Evolutionary conservation across 1,140 invertebrate species (phyloP).

Genomic region (Zaprionus tsacasi): DNA sequence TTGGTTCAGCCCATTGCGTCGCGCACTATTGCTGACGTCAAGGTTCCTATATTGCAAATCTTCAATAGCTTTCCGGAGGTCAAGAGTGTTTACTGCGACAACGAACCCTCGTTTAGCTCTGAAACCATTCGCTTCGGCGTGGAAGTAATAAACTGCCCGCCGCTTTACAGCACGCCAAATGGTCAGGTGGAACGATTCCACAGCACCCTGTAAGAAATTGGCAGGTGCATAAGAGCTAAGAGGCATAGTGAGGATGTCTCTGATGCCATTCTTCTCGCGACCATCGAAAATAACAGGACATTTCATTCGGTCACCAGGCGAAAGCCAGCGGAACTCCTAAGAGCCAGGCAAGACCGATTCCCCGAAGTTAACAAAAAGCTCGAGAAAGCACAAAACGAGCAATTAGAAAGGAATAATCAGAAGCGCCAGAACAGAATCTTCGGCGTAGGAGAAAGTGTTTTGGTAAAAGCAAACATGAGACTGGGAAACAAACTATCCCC

Average conservation of each 20-base stretch:
- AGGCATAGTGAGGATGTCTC: conserved; percentile 1
- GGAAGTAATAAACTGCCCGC: not conserved
- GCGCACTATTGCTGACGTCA: not conserved
- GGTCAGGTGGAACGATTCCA: not conserved
- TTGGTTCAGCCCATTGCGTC: not conserved
- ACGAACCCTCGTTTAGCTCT: not conserved
- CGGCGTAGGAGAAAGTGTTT: not conserved
- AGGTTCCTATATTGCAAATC: not conserved
- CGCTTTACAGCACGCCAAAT: not conserved
- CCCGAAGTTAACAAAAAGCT: not conserved
- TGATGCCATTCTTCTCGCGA: not conserved
- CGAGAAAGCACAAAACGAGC: not conserved
- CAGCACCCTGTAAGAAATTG: not conserved
- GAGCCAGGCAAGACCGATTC: not conserved
- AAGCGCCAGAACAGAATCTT: not conserved
- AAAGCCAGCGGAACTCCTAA: not conserved
- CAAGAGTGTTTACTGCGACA: not conserved
- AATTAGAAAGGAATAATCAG: not conserved
- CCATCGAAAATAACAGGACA: conserved; percentile 1
- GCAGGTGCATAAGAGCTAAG: not conserved
- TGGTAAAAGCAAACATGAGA: not conserved
- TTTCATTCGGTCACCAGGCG: not conserved
- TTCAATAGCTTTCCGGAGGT: not conserved
- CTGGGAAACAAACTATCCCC: conserved; percentile 1
- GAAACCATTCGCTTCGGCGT: not conserved